Conservation (phyloP, 2,113 vertebrate genomes). For the Microcebus murinus region DNA sequence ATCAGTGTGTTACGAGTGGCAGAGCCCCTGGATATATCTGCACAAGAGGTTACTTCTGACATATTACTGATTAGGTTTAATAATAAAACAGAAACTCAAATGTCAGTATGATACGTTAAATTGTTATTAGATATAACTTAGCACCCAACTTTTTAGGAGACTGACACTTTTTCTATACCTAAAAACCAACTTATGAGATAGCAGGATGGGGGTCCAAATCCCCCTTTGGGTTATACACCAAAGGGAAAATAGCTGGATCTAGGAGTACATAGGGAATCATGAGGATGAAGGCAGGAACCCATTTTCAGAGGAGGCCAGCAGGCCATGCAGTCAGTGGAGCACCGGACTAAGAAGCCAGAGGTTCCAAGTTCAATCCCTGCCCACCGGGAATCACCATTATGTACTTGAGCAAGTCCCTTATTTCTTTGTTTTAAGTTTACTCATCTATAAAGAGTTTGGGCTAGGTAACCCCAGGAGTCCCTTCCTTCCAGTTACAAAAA, state of each 20-base stretch:
- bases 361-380: not conserved
- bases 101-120: not conserved
- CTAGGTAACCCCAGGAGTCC: not conserved
- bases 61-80: not conserved
- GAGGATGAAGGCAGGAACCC: not conserved
- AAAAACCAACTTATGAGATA: not conserved
- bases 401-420: not conserved
- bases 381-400: not conserved
- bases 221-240: not conserved
- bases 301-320: not conserved
- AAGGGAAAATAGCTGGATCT: not conserved
- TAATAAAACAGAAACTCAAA: slow-evolving; percentile 36
- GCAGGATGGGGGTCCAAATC: not conserved
- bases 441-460: not conserved
- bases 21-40: not conserved
- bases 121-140: not conserved
- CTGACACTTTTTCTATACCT: not conserved
- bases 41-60: slow-evolving; percentile 25
- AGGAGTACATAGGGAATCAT: not conserved
- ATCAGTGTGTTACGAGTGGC: not conserved
- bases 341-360: not conserved
- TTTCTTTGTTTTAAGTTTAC: not conserved
- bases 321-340: not conserved
- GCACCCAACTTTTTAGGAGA: not conserved
- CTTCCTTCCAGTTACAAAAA: not conserved